phyloP scores from a whole-genome alignment of 2,113 vertebrate genomes.

The Pyrgilauda ruficollis region DNA sequence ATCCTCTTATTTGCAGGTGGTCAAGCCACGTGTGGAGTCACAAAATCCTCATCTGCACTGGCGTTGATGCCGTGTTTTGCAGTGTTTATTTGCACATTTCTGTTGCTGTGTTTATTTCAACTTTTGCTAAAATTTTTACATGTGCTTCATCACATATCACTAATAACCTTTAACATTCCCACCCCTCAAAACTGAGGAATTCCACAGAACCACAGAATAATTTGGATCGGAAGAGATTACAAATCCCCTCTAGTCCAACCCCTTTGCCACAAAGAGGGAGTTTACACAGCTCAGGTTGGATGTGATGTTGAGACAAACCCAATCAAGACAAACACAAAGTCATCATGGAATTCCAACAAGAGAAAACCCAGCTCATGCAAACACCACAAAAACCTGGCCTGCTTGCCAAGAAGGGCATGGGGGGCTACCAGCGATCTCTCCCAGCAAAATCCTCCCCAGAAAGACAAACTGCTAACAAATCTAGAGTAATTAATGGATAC shows the following conservation, averaged over 20 bases:
- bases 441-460: not conserved
- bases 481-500: not conserved
- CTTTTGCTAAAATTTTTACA: not conserved
- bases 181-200: not conserved
- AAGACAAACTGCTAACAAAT: not conserved
- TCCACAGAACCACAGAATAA: not conserved
- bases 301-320: not conserved
- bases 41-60: not conserved
- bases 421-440: not conserved
- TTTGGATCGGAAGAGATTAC: not conserved
- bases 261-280: rapidly evolving
- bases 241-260: not conserved
- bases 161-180: not conserved
- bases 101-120: not conserved
- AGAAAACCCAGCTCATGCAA: constrained; percentile 44
- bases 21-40: not conserved
- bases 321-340: constrained; percentile 7
- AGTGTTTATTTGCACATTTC: not conserved
- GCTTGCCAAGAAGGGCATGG: not conserved
- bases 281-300: not conserved
- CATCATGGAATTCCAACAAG: constrained; percentile 48
- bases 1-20: not conserved
- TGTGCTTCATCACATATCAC: rapidly evolving
- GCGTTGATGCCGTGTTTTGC: not conserved
- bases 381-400: not conserved